phyloP scores from a whole-genome alignment of 64 coral and sea anemone genomes.

The Actinia tenebrosa region DNA sequence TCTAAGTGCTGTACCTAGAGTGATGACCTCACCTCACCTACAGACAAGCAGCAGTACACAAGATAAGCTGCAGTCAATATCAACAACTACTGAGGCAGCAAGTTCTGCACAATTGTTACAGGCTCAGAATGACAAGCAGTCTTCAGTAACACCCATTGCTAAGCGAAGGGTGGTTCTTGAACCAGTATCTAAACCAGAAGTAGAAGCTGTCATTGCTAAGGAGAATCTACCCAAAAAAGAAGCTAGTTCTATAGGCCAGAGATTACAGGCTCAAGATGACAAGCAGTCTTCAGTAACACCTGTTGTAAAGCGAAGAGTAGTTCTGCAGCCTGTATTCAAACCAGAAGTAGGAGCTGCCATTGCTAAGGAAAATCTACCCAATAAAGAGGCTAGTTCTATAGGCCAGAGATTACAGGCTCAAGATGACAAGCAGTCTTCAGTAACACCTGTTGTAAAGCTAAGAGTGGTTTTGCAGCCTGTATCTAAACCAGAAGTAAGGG shows the following conservation, averaged over 20 bases:
- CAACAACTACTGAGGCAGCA: background rate
- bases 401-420: no score
- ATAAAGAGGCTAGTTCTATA: no score
- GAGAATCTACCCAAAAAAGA: background rate
- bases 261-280: background rate
- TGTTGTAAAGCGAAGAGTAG: no score
- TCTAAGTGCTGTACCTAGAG: background rate
- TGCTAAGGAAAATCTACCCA: no score
- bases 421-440: no score
- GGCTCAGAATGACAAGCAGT: background rate
- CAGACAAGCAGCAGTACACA: background rate
- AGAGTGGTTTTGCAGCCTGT: background rate
- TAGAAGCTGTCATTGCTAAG: background rate
- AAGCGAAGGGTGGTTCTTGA: background rate
- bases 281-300: no score
- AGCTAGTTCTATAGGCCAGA: background rate
- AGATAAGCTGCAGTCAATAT: background rate
- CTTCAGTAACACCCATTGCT: background rate
- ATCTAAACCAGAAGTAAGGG: background rate
- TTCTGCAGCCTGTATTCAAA: no score
- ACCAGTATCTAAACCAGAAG: background rate
- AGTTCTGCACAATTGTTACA: background rate
- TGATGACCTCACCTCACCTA: background rate
- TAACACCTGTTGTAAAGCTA: background rate
- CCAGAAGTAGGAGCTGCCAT: no score